These are phyloP conservation scores for Pristionchus exspectatus DNA, from an alignment of 2,888 invertebrate species.

Conservation along the genomic window DNA sequence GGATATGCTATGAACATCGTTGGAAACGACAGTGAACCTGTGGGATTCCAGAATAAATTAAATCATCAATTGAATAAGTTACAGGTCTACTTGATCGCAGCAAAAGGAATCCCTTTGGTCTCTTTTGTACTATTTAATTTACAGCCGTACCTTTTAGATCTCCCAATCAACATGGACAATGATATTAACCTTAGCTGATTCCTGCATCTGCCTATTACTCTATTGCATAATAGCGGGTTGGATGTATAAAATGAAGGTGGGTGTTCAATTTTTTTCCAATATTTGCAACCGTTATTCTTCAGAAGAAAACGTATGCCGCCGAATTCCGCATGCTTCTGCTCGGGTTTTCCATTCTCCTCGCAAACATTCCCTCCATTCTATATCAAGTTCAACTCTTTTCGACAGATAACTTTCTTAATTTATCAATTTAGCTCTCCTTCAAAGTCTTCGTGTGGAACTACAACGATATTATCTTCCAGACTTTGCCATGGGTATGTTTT, in stretches of 20 bases:
- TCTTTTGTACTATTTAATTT: background rate
- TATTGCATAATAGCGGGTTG: background rate
- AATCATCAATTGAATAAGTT: background rate
- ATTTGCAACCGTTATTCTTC: background rate
- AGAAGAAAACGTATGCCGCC: background rate
- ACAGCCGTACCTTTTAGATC: background rate
- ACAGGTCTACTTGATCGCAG: background rate
- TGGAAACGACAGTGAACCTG: background rate
- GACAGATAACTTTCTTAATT: background rate
- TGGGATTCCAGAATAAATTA: background rate
- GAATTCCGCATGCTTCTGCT: slow-evolving; percentile 18
- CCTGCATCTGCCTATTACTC: slow-evolving; percentile 3
- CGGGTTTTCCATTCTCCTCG: background rate
- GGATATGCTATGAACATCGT: background rate
- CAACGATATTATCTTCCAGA: background rate
- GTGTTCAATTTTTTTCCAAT: background rate
- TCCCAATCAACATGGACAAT: background rate
- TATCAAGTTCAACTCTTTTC: background rate
- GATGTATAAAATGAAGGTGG: background rate
- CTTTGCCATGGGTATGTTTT: background rate
- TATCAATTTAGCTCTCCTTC: background rate
- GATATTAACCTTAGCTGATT: background rate
- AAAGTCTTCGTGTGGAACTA: background rate
- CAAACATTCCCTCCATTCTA: background rate
- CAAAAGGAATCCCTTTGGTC: background rate